Percentiles rank a stretch among this genome's conserved stretches.
Evolutionary conservation across 2,888 invertebrate genomes (phyloP).

Genomic region (Eustalomyia histrio): DNA sequence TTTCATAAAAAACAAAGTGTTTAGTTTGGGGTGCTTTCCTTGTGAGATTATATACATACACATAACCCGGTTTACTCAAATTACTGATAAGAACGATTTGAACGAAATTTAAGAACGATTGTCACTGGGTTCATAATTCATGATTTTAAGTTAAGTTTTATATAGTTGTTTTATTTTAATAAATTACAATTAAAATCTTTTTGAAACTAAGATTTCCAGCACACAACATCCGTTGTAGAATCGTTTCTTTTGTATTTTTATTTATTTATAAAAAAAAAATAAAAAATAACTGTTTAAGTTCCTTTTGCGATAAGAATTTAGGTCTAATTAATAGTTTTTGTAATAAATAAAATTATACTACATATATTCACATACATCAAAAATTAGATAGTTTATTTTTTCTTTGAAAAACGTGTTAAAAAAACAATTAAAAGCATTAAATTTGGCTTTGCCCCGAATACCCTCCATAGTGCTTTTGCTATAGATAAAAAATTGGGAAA

Average conservation of each 20-base stretch:
- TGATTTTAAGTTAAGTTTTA: constrained; percentile 17
- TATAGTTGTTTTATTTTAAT: constrained; percentile 16
- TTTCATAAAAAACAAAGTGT: no score
- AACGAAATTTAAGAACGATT: constrained; percentile 34
- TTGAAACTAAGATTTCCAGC: constrained; percentile 50
- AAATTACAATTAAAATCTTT: constrained; percentile 34
- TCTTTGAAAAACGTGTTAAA: no score
- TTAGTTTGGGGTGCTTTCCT: no score
- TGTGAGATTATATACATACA: constrained; percentile 34
- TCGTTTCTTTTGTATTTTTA: constrained; percentile 46
- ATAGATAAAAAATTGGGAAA: no score
- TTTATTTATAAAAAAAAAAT: constrained; percentile 30
- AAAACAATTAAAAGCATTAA: no score
- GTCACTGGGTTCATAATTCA: constrained; percentile 51
- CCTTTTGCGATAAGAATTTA: constrained; percentile 77
- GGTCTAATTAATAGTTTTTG: constrained; percentile 68
- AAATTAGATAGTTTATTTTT: no score
- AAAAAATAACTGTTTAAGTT: constrained; percentile 69
- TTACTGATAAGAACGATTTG: constrained; percentile 48
- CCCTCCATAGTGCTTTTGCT: no score
- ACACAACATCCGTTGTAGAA: constrained; percentile 65
- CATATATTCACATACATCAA: no score
- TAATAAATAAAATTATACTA: background rate
- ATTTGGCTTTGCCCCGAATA: no score
- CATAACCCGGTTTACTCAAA: constrained; percentile 31